These are phyloP conservation scores for Polypterus bichir DNA, from an alignment of 2,113 vertebrate genomes.

Conservation along the genomic window DNA sequence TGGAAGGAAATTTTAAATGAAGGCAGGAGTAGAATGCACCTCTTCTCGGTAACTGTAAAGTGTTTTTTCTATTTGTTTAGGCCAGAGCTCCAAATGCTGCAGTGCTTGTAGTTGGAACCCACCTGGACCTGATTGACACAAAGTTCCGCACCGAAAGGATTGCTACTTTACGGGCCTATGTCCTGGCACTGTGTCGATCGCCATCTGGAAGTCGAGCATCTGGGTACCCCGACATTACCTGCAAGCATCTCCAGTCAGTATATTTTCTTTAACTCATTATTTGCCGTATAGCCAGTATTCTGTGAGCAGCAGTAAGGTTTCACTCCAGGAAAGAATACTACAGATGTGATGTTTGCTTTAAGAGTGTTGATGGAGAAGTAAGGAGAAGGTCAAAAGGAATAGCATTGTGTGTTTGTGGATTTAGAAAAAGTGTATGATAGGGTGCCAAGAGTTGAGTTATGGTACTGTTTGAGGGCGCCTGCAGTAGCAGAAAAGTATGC, in stretches of 20 bases:
- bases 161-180: constrained; percentile 77
- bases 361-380: too few relatives aligned
- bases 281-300: too few relatives aligned
- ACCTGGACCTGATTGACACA: constrained; percentile 83
- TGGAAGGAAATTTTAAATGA: too few relatives aligned
- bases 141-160: constrained; percentile 86
- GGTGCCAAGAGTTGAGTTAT: too few relatives aligned
- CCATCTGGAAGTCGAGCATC: constrained; percentile 79
- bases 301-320: too few relatives aligned
- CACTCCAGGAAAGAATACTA: too few relatives aligned
- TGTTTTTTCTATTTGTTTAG: constrained; percentile 34
- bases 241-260: constrained; percentile 81
- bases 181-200: constrained; percentile 81
- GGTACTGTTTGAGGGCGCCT: too few relatives aligned
- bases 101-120: constrained; percentile 87
- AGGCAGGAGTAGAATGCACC: not conserved
- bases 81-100: constrained; percentile 83
- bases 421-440: too few relatives aligned
- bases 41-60: not conserved
- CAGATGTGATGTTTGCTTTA: too few relatives aligned
- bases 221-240: constrained; percentile 85
- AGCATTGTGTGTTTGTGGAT: too few relatives aligned
- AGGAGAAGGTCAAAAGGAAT: too few relatives aligned
- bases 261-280: not conserved
- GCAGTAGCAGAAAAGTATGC: too few relatives aligned